Percentiles rank a stretch among this genome's conserved stretches.
These are phyloP conservation scores for Sylvilagus floridanus DNA, from an alignment of 2,797 vertebrate species.

Conservation along the genomic window DNA sequence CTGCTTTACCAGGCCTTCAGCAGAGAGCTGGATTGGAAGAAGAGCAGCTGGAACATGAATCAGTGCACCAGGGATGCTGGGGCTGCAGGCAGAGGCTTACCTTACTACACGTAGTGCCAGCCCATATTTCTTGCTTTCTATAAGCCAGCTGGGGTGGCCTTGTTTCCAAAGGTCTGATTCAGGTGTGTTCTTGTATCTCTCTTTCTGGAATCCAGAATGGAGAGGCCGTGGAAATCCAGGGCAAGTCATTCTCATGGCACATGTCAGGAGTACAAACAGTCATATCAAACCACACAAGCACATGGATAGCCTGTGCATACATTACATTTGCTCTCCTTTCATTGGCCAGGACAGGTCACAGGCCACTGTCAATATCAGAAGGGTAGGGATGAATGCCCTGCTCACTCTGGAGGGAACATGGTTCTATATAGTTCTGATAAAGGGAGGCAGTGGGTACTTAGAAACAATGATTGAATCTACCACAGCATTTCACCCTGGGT, in stretches of 20 bases:
- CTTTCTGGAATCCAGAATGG: background rate
- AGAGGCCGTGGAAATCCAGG: background rate
- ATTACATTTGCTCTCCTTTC: background rate
- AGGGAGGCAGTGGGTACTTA: background rate
- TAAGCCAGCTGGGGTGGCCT: background rate
- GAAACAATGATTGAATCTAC: background rate
- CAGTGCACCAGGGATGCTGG: no score
- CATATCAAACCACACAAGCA: background rate
- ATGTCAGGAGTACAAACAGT: background rate
- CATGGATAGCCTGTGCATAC: background rate
- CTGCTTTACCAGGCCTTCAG: no score
- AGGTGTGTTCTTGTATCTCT: background rate
- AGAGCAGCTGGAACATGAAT: no score
- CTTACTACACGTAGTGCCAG: no score
- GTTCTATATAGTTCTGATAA: background rate
- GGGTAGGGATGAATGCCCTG: background rate
- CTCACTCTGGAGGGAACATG: background rate
- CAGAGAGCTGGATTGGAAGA: no score
- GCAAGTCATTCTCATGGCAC: background rate
- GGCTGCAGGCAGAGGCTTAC: no score
- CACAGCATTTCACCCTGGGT: background rate
- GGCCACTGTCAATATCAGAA: background rate
- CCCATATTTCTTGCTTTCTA: background rate
- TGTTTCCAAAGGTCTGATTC: background rate
- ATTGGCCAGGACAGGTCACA: background rate